Conservation (phyloP, 2,797 vertebrate genomes). For the Dryobates pubescens region DNA sequence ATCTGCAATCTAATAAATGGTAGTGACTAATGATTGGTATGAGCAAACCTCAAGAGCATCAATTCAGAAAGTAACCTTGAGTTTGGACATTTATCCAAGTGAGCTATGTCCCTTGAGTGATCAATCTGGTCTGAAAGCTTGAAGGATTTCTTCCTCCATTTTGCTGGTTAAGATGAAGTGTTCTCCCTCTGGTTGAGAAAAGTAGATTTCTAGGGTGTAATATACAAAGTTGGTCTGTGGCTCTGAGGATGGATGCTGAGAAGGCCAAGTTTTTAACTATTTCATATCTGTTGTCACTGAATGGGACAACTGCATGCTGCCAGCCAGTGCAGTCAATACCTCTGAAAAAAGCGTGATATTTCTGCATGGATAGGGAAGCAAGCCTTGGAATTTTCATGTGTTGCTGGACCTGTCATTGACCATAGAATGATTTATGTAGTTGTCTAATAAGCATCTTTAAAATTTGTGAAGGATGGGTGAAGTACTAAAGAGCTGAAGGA, state of each 20-base stretch:
- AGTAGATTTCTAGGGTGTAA: neutral
- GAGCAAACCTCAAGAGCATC: conserved; percentile 61
- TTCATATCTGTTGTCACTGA: neutral
- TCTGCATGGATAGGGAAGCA: neutral
- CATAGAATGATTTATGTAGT: neutral
- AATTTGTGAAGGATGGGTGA: neutral
- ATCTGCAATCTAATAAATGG: conserved; percentile 63
- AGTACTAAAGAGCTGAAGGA: neutral
- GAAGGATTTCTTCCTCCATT: conserved; percentile 53
- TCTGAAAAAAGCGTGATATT: neutral
- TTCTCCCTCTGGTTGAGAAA: neutral
- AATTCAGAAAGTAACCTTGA: conserved; percentile 40
- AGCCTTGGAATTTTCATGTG: neutral
- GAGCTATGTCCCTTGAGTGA: conserved; percentile 50
- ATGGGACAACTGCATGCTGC: neutral
- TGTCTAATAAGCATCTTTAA: neutral
- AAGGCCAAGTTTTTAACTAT: neutral
- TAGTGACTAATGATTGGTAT: conserved; percentile 63
- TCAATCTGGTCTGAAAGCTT: conserved; percentile 47
- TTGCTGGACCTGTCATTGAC: neutral
- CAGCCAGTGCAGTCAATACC: neutral
- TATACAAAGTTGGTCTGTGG: neutral
- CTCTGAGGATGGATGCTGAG: neutral
- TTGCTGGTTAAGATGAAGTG: neutral
- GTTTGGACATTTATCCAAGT: neutral